Percentiles rank a stretch among this genome's conserved stretches.
Evolutionary conservation across 2,888 invertebrate genomes (phyloP).

Genomic region (Amorpha juglandis): DNA sequence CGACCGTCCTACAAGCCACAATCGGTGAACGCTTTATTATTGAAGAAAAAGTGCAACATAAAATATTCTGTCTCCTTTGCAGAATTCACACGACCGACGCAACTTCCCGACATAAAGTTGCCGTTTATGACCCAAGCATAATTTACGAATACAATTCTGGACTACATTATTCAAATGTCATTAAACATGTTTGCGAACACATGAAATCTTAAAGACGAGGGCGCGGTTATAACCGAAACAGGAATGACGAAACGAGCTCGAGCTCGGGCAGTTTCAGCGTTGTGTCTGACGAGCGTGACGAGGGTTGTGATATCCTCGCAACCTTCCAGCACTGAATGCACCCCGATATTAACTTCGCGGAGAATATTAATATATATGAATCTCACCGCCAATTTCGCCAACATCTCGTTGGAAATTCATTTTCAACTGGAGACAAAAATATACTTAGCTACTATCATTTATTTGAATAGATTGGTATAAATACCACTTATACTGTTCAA

Average conservation of each 20-base stretch:
- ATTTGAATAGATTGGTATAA: no score
- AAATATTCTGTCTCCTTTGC: slow-evolving; percentile 1
- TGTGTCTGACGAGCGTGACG: slow-evolving; percentile 42
- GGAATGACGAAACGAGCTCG: slow-evolving; percentile 30
- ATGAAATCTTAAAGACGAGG: slow-evolving; percentile 28
- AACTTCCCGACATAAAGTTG: slow-evolving; percentile 3
- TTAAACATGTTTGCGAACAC: slow-evolving; percentile 24
- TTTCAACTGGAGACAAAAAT: neutral
- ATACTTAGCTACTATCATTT: neutral
- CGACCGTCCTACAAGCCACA: no score
- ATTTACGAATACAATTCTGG: slow-evolving; percentile 11
- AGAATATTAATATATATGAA: slow-evolving; percentile 1
- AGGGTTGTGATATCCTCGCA: slow-evolving; percentile 47
- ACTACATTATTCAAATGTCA: slow-evolving; percentile 26
- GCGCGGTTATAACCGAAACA: slow-evolving; percentile 28
- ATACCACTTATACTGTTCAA: no score
- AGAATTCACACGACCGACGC: slow-evolving; percentile 11
- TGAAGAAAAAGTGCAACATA: neutral
- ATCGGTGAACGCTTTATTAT: no score
- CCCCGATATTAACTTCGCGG: slow-evolving; percentile 22
- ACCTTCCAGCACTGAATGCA: slow-evolving; percentile 37
- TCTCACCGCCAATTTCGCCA: neutral
- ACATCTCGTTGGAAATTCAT: neutral
- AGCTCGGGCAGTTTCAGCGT: slow-evolving; percentile 35
- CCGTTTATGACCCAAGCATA: slow-evolving; percentile 11